These are phyloP conservation scores for Biston betularia DNA, from an alignment of 2,888 invertebrate genomes.

Conservation along the genomic window DNA sequence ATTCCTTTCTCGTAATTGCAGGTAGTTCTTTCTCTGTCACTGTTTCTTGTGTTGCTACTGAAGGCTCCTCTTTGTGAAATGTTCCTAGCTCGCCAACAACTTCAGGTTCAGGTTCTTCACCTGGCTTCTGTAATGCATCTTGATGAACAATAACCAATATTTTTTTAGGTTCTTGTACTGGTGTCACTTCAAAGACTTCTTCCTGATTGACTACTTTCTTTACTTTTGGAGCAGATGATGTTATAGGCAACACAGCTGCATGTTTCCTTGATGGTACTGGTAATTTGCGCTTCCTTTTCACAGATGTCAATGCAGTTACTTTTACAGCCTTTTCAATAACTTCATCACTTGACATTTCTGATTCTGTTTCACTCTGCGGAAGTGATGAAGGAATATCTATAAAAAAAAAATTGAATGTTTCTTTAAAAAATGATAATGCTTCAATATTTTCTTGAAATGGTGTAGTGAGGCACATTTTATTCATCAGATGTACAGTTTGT, in stretches of 20 bases:
- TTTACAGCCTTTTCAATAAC: slow-evolving; percentile 54
- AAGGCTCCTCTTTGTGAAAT: slow-evolving; percentile 69
- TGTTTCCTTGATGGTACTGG: slow-evolving; percentile 68
- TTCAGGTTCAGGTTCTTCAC: slow-evolving; percentile 69
- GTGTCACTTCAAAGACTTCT: slow-evolving; percentile 76
- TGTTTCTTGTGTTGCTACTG: slow-evolving; percentile 50
- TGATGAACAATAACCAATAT: slow-evolving; percentile 75
- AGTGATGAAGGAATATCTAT: slow-evolving; percentile 52
- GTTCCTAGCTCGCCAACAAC: slow-evolving; percentile 77
- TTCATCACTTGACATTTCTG: slow-evolving; percentile 79
- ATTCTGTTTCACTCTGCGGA: slow-evolving; percentile 72
- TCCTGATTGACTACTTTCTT: slow-evolving; percentile 67
- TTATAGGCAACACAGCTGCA: slow-evolving; percentile 49
- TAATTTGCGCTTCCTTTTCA: slow-evolving; percentile 71
- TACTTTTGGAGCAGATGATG: slow-evolving; percentile 60
- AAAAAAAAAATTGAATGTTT: slow-evolving; percentile 67
- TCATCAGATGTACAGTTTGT: slow-evolving; percentile 96
- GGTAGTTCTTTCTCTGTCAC: slow-evolving; percentile 61
- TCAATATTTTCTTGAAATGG: slow-evolving; percentile 89
- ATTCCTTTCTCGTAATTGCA: slow-evolving; percentile 87
- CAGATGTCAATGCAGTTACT: slow-evolving; percentile 52
- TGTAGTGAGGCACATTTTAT: slow-evolving; percentile 95
- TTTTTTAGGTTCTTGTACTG: slow-evolving; percentile 73
- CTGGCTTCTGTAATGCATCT: slow-evolving; percentile 68
- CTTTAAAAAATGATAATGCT: slow-evolving; percentile 67